Evolutionary conservation across 2,797 vertebrate genomes (phyloP).

Genomic region (Typhlichthys eigenmanni): DNA sequence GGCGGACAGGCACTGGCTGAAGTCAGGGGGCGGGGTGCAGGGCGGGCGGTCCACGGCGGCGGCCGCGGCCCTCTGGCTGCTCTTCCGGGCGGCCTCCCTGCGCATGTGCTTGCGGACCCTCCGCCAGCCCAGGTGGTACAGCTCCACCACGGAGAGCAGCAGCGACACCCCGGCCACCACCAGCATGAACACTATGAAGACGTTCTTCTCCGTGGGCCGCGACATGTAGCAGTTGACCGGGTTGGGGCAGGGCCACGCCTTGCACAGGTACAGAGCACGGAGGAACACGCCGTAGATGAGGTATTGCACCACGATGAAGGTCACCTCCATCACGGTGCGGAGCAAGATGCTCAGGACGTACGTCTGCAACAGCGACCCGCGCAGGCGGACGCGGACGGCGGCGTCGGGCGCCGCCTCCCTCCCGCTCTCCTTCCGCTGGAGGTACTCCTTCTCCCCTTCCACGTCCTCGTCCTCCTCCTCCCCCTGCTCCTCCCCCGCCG

Average conservation of each 20-base stretch:
- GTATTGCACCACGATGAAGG: slow-evolving; percentile 92
- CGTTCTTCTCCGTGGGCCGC: slow-evolving; percentile 95
- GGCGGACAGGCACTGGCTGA: slow-evolving; percentile 84
- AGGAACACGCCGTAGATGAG: slow-evolving; percentile 93
- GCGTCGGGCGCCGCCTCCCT: slow-evolving; percentile 61
- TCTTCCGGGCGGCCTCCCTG: slow-evolving; percentile 47
- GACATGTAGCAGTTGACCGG: slow-evolving; percentile 96
- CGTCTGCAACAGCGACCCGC: slow-evolving; percentile 87
- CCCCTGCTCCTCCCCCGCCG: slow-evolving; percentile 62
- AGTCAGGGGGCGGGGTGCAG: slow-evolving; percentile 91
- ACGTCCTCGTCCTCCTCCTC: slow-evolving; percentile 69
- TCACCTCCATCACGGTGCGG: slow-evolving; percentile 92
- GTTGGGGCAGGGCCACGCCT: slow-evolving; percentile 89
- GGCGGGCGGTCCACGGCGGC: slow-evolving; percentile 38
- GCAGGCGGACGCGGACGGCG: slow-evolving; percentile 78
- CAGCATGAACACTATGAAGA: slow-evolving; percentile 98
- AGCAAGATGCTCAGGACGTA: slow-evolving; percentile 94
- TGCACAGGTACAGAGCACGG: slow-evolving; percentile 86
- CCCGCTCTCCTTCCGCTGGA: slow-evolving; percentile 73
- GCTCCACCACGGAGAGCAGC: slow-evolving; percentile 88
- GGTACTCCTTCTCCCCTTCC: slow-evolving; percentile 76
- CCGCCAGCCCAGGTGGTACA: slow-evolving; percentile 93
- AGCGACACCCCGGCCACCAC: slow-evolving; percentile 89
- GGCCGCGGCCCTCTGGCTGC: slow-evolving; percentile 24
- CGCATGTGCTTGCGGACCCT: slow-evolving; percentile 71